A percentile compares a stretch with the other conserved stretches of the same genome.
Evolutionary conservation across 2,888 invertebrate species (phyloP).

Genomic region (Acleris cristana): DNA sequence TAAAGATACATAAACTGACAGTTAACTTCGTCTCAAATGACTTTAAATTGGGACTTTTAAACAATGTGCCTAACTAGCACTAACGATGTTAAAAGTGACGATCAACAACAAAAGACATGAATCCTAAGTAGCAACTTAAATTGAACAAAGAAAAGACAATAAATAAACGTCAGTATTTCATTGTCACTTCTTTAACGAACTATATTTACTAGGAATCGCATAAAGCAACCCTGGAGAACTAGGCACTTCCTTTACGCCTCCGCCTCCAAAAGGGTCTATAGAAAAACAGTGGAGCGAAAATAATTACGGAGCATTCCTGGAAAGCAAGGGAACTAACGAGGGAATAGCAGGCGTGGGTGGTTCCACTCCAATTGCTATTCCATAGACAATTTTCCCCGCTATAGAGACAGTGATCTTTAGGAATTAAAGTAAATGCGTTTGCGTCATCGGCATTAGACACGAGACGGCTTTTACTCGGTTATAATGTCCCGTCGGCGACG

Average conservation of each 20-base stretch:
- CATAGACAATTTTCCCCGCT: conserved; percentile 49
- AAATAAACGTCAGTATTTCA: background rate
- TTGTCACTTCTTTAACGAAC: background rate
- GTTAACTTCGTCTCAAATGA: too few relatives aligned
- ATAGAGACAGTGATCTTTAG: conserved; percentile 57
- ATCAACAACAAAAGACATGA: too few relatives aligned
- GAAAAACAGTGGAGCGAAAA: conserved; percentile 10
- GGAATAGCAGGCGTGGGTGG: conserved; percentile 44
- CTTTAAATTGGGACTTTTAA: too few relatives aligned
- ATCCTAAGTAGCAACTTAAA: too few relatives aligned
- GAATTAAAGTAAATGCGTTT: conserved; percentile 52
- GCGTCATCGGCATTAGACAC: conserved; percentile 44
- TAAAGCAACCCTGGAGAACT: background rate
- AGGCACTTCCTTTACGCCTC: background rate
- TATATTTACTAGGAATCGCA: background rate
- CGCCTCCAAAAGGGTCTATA: conserved; percentile 2
- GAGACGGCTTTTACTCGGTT: conserved; percentile 27
- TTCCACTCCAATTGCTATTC: conserved; percentile 42
- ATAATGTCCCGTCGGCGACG: conserved; percentile 13
- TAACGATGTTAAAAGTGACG: too few relatives aligned
- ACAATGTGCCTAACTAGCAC: too few relatives aligned
- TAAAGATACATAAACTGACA: too few relatives aligned
- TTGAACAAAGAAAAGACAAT: too few relatives aligned
- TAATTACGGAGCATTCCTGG: conserved; percentile 26
- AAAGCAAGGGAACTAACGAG: conserved; percentile 43